These are phyloP conservation scores for Tachysurus fulvidraco DNA, from an alignment of 2,113 vertebrate genomes.

Conservation along the genomic window DNA sequence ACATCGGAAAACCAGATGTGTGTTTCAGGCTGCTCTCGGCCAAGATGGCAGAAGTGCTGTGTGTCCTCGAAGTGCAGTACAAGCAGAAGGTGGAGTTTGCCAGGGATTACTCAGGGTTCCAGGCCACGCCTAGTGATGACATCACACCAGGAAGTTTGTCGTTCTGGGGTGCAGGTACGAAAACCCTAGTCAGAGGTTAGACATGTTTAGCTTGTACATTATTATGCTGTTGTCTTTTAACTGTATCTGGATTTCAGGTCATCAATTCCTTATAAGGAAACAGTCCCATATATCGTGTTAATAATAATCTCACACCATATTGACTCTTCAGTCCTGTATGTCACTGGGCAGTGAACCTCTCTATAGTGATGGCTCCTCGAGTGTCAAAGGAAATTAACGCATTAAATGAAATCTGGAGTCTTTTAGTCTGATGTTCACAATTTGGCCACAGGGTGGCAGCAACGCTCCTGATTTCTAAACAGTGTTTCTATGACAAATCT, in stretches of 20 bases:
- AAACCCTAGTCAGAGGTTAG: neutral
- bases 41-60: constrained; percentile 80
- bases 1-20: constrained; percentile 86
- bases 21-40: constrained; percentile 83
- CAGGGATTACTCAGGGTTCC: constrained; percentile 73
- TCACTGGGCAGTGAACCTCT: neutral
- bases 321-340: neutral
- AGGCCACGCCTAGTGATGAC: constrained; percentile 52
- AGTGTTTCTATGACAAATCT: neutral
- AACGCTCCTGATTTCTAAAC: neutral
- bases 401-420: neutral
- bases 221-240: no score
- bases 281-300: no score
- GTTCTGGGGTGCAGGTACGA: constrained; percentile 77
- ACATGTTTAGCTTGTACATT: neutral
- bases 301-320: neutral
- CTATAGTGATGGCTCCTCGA: neutral
- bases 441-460: constrained; percentile 45
- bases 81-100: constrained; percentile 81
- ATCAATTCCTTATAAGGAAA: neutral
- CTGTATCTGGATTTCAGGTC: neutral
- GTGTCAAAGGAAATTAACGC: neutral
- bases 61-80: constrained; percentile 83
- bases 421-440: neutral
- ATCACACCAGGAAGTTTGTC: constrained; percentile 67